Evolutionary conservation across 1,140 invertebrate genomes (phyloP).

Genomic region (Solenopsis fugax): DNA sequence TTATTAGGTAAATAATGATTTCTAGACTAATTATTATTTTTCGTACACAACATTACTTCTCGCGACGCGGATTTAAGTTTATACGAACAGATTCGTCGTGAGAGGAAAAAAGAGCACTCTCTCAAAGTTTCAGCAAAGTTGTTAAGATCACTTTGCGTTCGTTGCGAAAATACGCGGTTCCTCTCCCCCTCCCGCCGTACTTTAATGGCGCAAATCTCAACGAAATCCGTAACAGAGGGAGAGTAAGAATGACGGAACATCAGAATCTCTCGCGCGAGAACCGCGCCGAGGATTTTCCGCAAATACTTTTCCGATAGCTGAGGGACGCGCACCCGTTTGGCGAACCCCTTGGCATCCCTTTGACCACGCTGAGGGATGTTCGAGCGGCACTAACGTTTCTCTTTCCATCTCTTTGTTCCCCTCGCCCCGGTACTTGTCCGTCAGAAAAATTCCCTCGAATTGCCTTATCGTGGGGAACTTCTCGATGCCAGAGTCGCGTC

Average conservation of each 20-base stretch:
- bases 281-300: slow-evolving; percentile 45
- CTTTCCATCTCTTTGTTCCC: neutral
- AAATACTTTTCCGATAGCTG: slow-evolving; percentile 61
- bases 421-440: slow-evolving; percentile 14
- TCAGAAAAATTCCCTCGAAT: slow-evolving; percentile 56
- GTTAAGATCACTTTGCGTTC: slow-evolving; percentile 21
- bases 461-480: slow-evolving; percentile 43
- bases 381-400: slow-evolving; percentile 12
- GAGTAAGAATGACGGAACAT: slow-evolving; percentile 49
- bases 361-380: slow-evolving; percentile 42
- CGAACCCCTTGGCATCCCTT: slow-evolving; percentile 23
- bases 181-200: neutral
- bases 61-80: neutral
- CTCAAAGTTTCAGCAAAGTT: slow-evolving; percentile 12
- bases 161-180: neutral
- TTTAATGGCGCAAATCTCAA: slow-evolving; percentile 24
- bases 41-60: neutral
- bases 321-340: slow-evolving; percentile 11
- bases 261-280: slow-evolving; percentile 27
- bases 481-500: slow-evolving; percentile 20
- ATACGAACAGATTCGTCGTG: neutral
- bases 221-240: slow-evolving; percentile 38
- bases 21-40: neutral
- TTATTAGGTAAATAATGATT: slow-evolving; percentile 10
- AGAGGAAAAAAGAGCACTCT: neutral